Conservation (phyloP, 2,888 invertebrate genomes). For the Heliconius cydno region DNA sequence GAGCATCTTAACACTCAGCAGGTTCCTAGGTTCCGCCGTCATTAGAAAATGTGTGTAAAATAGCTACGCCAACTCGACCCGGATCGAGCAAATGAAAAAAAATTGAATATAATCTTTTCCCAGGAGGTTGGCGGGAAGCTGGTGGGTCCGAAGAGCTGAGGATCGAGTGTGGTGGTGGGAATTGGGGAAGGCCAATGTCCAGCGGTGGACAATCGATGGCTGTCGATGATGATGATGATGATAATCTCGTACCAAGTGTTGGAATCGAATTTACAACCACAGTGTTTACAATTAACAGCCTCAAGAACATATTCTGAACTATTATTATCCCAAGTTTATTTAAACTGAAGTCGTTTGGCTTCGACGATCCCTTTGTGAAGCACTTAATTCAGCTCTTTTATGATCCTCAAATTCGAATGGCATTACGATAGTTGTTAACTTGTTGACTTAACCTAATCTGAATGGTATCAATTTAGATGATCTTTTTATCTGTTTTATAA, state of each 20-base stretch:
- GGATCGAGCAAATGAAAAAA: neutral
- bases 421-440: constrained; percentile 19
- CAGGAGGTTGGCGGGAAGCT: neutral
- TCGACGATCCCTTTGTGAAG: constrained; percentile 3
- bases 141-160: too few species aligned
- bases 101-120: neutral
- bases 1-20: too few species aligned
- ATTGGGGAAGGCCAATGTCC: too few species aligned
- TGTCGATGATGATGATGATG: too few species aligned
- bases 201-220: too few species aligned
- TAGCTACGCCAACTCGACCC: neutral
- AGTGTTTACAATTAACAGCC: neutral
- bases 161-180: too few species aligned
- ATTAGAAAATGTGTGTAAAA: too few species aligned
- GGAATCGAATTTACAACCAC: neutral
- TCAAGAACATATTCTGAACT: neutral
- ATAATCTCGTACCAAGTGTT: neutral
- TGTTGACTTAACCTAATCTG: constrained; percentile 29
- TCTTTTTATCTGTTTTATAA: neutral
- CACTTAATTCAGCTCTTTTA: constrained; percentile 23
- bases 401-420: constrained; percentile 14
- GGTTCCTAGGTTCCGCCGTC: too few species aligned
- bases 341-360: neutral
- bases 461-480: constrained; percentile 10
- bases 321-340: neutral